Evolutionary conservation across 1,140 invertebrate genomes (phyloP).

Genomic region (Acromyrmex heyeri): DNA sequence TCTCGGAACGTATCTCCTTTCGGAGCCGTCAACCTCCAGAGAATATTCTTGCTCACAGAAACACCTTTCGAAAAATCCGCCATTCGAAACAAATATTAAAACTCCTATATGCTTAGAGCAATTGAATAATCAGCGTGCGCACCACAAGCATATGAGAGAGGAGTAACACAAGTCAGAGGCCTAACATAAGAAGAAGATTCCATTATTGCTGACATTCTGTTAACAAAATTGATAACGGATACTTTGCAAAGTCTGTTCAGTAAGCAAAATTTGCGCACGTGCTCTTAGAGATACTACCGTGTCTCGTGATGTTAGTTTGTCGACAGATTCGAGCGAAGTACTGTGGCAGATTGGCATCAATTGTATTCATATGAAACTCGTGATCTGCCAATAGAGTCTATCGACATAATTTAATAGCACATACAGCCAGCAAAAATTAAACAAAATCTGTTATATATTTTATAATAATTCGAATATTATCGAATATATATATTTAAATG

Average conservation of each 20-base stretch:
- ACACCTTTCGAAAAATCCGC: too few species aligned
- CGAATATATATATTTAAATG: neutral
- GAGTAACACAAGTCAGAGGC: too few species aligned
- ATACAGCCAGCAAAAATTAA: neutral
- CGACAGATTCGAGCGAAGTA: neutral
- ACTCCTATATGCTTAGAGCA: too few species aligned
- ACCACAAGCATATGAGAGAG: too few species aligned
- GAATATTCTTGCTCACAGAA: too few species aligned
- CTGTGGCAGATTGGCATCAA: neutral
- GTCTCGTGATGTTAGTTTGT: neutral
- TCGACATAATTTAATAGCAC: neutral
- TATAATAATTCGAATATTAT: neutral
- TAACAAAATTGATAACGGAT: neutral
- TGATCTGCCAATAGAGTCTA: neutral
- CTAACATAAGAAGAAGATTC: neutral
- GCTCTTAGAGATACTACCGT: too few species aligned
- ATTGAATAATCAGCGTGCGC: too few species aligned
- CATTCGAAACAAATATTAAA: too few species aligned
- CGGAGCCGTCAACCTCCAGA: too few species aligned
- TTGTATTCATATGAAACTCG: neutral
- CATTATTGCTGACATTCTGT: neutral
- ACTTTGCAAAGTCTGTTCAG: neutral
- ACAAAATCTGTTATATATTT: neutral
- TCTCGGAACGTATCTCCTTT: too few species aligned
- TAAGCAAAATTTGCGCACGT: neutral